These are phyloP conservation scores for Trinorchestia longiramus DNA, from an alignment of 1,140 invertebrate genomes.

Conservation along the genomic window DNA sequence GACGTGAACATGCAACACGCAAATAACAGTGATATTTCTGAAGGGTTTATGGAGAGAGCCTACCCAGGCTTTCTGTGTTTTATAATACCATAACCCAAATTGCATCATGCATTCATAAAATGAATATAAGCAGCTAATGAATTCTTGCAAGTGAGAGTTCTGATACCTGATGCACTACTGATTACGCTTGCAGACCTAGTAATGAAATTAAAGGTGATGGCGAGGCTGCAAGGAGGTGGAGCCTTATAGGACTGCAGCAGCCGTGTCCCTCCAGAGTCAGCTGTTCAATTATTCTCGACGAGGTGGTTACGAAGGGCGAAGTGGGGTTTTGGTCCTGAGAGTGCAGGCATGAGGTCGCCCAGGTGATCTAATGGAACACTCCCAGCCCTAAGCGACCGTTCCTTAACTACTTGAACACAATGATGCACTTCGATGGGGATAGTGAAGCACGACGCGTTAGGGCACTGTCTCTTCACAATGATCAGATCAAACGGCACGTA, in stretches of 20 bases:
- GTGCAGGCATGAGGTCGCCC: constrained; percentile 12
- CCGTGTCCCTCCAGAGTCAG: neutral
- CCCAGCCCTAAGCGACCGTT: neutral
- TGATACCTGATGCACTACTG: neutral
- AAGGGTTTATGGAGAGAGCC: neutral
- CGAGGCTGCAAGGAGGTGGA: neutral
- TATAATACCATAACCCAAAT: neutral
- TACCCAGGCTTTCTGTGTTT: neutral
- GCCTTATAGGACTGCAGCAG: neutral
- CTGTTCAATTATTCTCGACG: constrained; percentile 41
- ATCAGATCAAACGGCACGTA: neutral
- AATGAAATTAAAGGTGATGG: neutral
- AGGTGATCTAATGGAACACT: constrained; percentile 14
- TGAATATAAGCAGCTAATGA: neutral
- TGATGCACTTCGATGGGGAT: neutral
- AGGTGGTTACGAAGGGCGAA: constrained; percentile 50
- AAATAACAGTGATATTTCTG: neutral
- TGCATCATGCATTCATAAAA: neutral
- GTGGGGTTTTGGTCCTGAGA: constrained; percentile 25
- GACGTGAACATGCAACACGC: neutral
- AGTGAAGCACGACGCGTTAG: neutral
- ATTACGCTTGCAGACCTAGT: neutral
- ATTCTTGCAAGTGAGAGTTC: neutral
- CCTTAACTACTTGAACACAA: neutral
- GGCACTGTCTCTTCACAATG: neutral